Evolutionary conservation across 1,140 invertebrate genomes (phyloP), one percentile per base, ranked within the genome.

Genomic region (Drosophila ironensis): DNA sequence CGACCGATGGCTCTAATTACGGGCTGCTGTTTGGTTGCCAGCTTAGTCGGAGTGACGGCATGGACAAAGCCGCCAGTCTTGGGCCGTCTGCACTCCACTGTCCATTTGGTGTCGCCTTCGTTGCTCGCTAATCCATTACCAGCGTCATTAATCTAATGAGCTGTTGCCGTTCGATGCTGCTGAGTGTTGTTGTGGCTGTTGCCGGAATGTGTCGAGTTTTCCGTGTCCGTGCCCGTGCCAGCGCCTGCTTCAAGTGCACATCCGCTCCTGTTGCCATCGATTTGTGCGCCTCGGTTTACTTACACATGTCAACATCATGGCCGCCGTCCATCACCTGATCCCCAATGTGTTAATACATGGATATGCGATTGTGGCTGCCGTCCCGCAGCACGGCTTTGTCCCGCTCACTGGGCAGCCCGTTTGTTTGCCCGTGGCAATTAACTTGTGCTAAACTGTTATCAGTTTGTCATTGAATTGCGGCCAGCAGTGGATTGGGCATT

Each of bases 81-180:
- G n/a, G 8, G 0, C 12, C 8, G 27, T 11, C 41, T 17, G 5
- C 0, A 2, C 24, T 25, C 37, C 48, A 12, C 8, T 20, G 30
- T 61, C 33, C 50, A 54, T 42, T 53, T 30, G 53, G 47, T 76
- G 77, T 54, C 56, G 42, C 33, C 56, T 72, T 76, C 64, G 73
- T 60, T 75, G 67, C 64, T 63, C 69, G 64, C 73, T 86, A 86
- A 86, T 86, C 80, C 80, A 86, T 86, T 86, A 86, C 80, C 80
- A 82, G 52, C 56, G 77, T 82, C 77, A 86, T 86, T 86, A 86
- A 86, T 86, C 81, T 86, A 86, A 86, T 86, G 74, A 86, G 80
- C 66, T 86, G 73, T 40, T 69, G 64, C 56, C 64, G 75, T 22
- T 53, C 22, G n/a, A 11, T 37, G 59, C 33, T 53, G 19, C 27